Evolutionary conservation across 37 sponge, comb jelly and placozoan genomes (phyloP).

Genomic region (Chondrilla cf. caribensis): DNA sequence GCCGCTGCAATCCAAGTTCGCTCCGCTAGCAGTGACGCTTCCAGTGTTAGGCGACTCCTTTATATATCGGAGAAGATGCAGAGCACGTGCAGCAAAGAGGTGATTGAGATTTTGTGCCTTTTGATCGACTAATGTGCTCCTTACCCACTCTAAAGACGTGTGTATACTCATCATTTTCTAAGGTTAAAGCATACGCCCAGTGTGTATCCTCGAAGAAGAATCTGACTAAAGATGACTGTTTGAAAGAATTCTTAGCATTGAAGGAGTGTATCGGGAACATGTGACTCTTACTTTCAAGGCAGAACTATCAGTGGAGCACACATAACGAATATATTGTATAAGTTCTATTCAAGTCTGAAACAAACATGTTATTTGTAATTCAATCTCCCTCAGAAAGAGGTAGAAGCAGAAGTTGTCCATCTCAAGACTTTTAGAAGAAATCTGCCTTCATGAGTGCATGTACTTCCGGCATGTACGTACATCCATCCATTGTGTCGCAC

Average conservation of each 20-base stretch:
- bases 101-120: no score
- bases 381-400: no score
- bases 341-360: no score
- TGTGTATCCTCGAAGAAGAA: conserved; percentile 46
- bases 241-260: conserved; percentile 42
- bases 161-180: not conserved
- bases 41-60: not conserved
- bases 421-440: no score
- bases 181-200: conserved; percentile 34
- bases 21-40: not conserved
- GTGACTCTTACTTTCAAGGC: not conserved
- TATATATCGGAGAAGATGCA: not conserved
- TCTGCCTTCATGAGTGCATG: no score
- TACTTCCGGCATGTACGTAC: no score
- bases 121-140: no score
- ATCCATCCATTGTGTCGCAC: no score
- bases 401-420: no score
- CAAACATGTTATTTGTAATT: not conserved
- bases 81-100: not conserved
- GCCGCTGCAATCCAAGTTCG: no score
- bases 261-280: conserved; percentile 26
- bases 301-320: no score
- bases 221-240: conserved; percentile 43
- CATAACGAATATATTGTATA: no score
- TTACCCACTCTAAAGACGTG: not conserved